Conservation (phyloP, 2,888 invertebrate genomes). For the Himalopsyche japonica region DNA sequence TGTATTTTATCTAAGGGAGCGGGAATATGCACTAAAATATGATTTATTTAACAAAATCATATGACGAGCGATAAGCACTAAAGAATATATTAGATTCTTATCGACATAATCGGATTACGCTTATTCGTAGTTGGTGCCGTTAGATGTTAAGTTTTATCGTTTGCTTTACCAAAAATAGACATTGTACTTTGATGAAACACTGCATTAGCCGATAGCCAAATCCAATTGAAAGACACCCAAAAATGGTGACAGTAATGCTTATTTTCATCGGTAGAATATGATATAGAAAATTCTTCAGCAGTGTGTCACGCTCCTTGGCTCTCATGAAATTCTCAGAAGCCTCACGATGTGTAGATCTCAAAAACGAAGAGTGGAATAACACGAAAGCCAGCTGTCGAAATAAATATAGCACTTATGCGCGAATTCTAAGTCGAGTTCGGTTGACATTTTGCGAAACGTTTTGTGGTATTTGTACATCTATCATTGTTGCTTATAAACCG, state of each 20-base stretch:
- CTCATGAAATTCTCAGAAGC: not conserved
- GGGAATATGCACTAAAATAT: too few species aligned
- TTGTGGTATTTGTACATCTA: too few species aligned
- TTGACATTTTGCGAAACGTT: not conserved
- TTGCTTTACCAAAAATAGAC: too few species aligned
- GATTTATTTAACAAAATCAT: too few species aligned
- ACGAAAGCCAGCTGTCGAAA: not conserved
- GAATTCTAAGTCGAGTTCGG: not conserved
- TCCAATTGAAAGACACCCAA: not conserved
- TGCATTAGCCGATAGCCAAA: not conserved
- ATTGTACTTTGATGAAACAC: not conserved
- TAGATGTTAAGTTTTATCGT: too few species aligned
- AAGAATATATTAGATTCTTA: too few species aligned
- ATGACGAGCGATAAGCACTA: too few species aligned
- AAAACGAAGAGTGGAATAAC: not conserved
- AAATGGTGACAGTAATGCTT: not conserved
- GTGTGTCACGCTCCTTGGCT: not conserved
- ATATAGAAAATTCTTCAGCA: not conserved
- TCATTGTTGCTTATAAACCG: too few species aligned
- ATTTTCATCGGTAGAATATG: not conserved
- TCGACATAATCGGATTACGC: too few species aligned
- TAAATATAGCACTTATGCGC: not conserved
- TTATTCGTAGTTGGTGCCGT: too few species aligned
- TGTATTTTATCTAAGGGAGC: too few species aligned
- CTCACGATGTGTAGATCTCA: not conserved